Conservation (phyloP, 2,113 vertebrate genomes). For the Ploceus nigricollis region DNA sequence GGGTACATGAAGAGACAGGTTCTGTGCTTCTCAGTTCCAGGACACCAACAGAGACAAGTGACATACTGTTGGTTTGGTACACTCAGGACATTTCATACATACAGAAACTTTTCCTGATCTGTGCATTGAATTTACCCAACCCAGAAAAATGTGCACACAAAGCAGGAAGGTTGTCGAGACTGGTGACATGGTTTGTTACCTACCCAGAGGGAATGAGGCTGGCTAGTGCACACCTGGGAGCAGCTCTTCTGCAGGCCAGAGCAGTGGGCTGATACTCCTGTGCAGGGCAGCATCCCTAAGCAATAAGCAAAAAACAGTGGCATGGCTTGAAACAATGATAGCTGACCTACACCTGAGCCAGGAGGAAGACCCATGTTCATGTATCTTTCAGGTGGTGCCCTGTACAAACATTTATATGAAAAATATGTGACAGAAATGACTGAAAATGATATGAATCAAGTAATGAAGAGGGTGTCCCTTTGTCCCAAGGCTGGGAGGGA, state of each 20-base stretch:
- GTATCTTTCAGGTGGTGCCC: not conserved
- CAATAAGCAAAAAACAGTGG: not conserved
- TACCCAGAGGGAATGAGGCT: not conserved
- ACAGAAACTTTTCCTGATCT: not conserved
- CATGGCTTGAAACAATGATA: not conserved
- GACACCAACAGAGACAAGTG: not conserved
- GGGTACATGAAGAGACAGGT: not conserved
- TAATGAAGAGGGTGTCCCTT: not conserved
- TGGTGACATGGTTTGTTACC: not conserved
- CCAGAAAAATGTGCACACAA: not conserved
- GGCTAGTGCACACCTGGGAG: not conserved
- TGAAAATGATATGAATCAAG: not conserved
- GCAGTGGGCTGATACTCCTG: not conserved
- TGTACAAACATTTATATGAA: not conserved
- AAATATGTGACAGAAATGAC: not conserved
- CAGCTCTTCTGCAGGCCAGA: not conserved
- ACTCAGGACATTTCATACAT: fast-evolving
- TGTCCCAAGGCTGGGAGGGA: not conserved
- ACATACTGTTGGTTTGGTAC: not conserved
- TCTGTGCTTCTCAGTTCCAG: not conserved
- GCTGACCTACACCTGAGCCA: not conserved
- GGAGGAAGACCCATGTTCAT: not conserved
- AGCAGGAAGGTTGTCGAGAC: not conserved
- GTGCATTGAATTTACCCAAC: not conserved
- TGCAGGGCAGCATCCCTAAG: no score